Percentiles rank a stretch among this genome's conserved stretches.
Evolutionary conservation across 2,797 vertebrate species (phyloP).

Genomic region (Eidolon dupreanum): DNA sequence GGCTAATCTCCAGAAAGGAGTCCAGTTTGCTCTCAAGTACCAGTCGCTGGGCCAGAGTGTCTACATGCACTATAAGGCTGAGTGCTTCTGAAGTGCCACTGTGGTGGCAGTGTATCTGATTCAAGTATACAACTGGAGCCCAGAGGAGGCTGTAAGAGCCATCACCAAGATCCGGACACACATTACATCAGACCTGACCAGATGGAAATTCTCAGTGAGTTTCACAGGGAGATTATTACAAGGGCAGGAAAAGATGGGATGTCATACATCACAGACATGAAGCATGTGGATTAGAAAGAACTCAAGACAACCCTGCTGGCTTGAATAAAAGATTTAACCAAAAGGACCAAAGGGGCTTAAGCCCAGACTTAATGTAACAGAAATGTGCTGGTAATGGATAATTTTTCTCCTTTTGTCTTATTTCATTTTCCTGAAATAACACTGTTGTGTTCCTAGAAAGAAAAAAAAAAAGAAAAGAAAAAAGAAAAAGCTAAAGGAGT

Average conservation of each 20-base stretch:
- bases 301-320: background rate
- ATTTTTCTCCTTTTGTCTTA: constrained; percentile 45
- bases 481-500: no score
- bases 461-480: background rate
- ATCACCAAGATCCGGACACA: constrained; percentile 92
- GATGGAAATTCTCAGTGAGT: constrained; percentile 89
- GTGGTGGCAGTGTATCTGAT: constrained; percentile 96
- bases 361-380: background rate
- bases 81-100: constrained; percentile 96
- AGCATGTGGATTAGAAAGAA: background rate
- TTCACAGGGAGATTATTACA: constrained; percentile 86
- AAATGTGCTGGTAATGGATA: background rate
- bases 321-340: background rate
- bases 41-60: constrained; percentile 89
- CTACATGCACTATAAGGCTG: constrained; percentile 98
- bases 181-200: constrained; percentile 91
- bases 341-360: background rate
- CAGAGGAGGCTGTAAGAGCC: constrained; percentile 90
- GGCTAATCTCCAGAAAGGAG: constrained; percentile 91
- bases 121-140: constrained; percentile 92
- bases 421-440: constrained; percentile 61
- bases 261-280: background rate
- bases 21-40: constrained; percentile 92
- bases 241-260: constrained; percentile 5
- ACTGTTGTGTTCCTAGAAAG: background rate